Evolutionary conservation across 2,113 vertebrate genomes (phyloP), one percentile per base, ranked within the genome.

Genomic region (Nibea albiflora): DNA sequence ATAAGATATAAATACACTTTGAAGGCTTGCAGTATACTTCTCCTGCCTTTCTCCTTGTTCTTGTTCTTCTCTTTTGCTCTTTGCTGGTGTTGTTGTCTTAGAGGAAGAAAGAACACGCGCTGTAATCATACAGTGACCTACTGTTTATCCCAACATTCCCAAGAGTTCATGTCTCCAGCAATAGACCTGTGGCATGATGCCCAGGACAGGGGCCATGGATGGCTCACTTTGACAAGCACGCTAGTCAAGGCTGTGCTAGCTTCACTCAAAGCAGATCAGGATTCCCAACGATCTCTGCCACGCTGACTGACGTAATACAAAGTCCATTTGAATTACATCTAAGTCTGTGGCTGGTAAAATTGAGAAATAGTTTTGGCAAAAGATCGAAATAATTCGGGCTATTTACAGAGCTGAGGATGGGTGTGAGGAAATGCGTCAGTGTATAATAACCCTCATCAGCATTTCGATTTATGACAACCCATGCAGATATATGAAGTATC

Each of bases 151-250:
- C 81, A 73, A 65, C 93, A 93, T 94, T 93, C 91, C 87, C 91
- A 80, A 88, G 91, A 91, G 92, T 93, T 92, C 90, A 93, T 75
- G 67, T 87, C 87, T 92, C 93, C 92, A 92, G 92, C 92, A 94
- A 94, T 95, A 95, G 94, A 90, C 84, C 87, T 39, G 83, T 92
- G 92, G 92, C 92, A 86, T 20, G 78, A 83, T 87, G 92, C 94
- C 94, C 90, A 86, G 91, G 90, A 92, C 89, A 81, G 75, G 60
- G 60, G 90, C 84, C 83, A 73, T 46, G 88, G 83, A 86, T 87
- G 88, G 86, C 87, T 91, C 86, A 87, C 78, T 90, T 78, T 86
- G 86, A 89, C 85, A 89, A 88, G 89, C 90, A 87, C 81, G 88
- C 85, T 88, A 81, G 87, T 92, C 88, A 88, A 91, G 84, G 88